These are phyloP conservation scores for Drosophila saltans DNA, from an alignment of 1,140 invertebrate genomes.

Conservation along the genomic window DNA sequence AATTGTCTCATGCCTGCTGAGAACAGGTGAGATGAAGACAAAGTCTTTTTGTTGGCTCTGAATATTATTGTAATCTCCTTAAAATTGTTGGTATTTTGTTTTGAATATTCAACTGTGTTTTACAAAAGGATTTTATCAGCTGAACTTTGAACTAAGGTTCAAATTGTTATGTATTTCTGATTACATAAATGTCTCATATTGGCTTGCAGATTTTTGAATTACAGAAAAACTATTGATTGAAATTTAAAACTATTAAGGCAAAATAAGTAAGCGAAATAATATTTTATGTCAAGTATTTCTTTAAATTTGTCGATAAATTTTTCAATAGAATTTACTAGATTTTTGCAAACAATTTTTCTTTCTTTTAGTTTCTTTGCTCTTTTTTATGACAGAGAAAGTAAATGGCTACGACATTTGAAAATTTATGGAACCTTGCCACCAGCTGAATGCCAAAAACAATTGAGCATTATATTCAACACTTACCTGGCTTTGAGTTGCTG, in stretches of 20 bases:
- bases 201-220: no score
- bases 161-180: no score
- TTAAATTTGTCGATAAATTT: background rate
- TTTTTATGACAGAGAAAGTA: background rate
- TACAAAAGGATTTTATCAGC: background rate
- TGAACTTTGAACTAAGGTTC: slow-evolving; percentile 3
- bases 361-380: slow-evolving; percentile 17
- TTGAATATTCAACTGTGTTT: slow-evolving; percentile 25
- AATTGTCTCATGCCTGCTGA: background rate
- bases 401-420: slow-evolving; percentile 9
- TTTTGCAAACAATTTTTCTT: background rate
- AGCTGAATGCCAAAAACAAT: slow-evolving; percentile 23
- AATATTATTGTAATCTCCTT: slow-evolving; percentile 38
- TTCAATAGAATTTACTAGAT: background rate
- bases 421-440: slow-evolving; percentile 14
- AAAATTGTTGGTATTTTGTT: slow-evolving; percentile 11
- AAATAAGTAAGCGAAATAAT: background rate
- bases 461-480: slow-evolving; percentile 31
- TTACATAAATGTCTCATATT: background rate
- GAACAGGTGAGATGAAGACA: no score
- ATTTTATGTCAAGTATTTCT: no score
- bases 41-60: slow-evolving; percentile 8
- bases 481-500: slow-evolving; percentile 78
- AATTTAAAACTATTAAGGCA: background rate
- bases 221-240: no score